Conservation (phyloP, 2,888 invertebrate species). For the Ephialtes manifestator region DNA sequence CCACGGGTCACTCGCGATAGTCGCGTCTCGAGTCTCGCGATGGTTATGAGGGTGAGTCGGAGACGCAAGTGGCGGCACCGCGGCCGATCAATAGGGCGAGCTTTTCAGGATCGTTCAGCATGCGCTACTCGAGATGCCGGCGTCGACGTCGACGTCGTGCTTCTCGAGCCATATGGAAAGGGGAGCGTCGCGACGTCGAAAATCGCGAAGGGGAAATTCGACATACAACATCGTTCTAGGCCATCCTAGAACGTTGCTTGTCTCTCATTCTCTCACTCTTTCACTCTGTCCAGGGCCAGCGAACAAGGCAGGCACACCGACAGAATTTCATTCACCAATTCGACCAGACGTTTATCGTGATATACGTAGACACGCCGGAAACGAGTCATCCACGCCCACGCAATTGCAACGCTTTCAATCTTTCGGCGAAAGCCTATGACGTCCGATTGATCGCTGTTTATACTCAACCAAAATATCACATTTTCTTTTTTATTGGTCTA, state of each 20-base stretch:
- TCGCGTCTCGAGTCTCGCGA: slow-evolving; percentile 78
- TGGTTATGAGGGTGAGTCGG: slow-evolving; percentile 77
- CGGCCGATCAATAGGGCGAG: slow-evolving; percentile 71
- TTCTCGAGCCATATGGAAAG: neutral
- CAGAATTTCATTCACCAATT: slow-evolving; percentile 45
- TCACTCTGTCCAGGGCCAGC: neutral
- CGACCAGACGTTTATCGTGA: neutral
- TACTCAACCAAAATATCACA: neutral
- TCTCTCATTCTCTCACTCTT: slow-evolving; percentile 5
- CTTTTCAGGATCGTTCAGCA: slow-evolving; percentile 71
- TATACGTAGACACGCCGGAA: neutral
- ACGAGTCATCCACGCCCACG: slow-evolving; percentile 20
- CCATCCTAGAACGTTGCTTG: neutral
- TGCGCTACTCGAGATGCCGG: slow-evolving; percentile 70
- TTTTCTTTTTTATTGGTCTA: too few relatives aligned
- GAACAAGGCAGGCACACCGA: neutral
- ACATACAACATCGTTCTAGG: neutral
- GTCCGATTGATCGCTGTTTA: neutral
- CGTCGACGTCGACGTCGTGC: slow-evolving; percentile 59
- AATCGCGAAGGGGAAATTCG: slow-evolving; percentile 10
- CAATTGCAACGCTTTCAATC: slow-evolving; percentile 7
- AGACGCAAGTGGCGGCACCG: slow-evolving; percentile 55
- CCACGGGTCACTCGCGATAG: slow-evolving; percentile 68
- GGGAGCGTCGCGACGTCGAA: neutral
- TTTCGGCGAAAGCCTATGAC: neutral